These are phyloP conservation scores for Lottia scabra DNA, from an alignment of 2,888 invertebrate species.

Conservation along the genomic window DNA sequence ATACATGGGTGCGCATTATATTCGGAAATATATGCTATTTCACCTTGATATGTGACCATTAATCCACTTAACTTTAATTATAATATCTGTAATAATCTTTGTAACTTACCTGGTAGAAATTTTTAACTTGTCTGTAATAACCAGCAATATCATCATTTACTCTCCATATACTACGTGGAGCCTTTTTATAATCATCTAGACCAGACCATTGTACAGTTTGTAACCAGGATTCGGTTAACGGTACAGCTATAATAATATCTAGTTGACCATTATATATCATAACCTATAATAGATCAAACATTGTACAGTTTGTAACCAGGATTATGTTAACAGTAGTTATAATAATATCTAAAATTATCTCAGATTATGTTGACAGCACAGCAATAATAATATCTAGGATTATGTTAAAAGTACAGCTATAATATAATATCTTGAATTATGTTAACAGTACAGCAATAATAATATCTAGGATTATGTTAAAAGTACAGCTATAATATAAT, in stretches of 20 bases:
- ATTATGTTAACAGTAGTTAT: no score
- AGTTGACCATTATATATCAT: constrained; percentile 91
- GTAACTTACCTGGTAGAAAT: constrained; percentile 62
- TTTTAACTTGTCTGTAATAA: constrained; percentile 58
- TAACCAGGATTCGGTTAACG: constrained; percentile 84
- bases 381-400: no score
- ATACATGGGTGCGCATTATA: no score
- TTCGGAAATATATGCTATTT: no score
- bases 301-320: constrained; percentile 70
- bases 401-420: no score
- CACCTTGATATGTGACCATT: no score
- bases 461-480: no score
- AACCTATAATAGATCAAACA: constrained; percentile 67
- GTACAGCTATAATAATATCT: constrained; percentile 91
- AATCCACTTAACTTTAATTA: no score
- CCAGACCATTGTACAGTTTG: constrained; percentile 79
- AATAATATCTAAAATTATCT: constrained; percentile 63
- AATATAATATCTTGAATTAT: neutral
- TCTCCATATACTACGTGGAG: constrained; percentile 76
- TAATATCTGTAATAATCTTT: no score
- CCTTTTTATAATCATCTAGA: constrained; percentile 77
- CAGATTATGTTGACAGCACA: neutral
- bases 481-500: no score
- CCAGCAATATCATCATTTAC: constrained; percentile 64
- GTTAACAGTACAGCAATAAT: neutral